Percentiles rank a stretch among this genome's conserved stretches.
phyloP scores from a whole-genome alignment of 2,888 invertebrate genomes.

The Conus canariensis region DNA sequence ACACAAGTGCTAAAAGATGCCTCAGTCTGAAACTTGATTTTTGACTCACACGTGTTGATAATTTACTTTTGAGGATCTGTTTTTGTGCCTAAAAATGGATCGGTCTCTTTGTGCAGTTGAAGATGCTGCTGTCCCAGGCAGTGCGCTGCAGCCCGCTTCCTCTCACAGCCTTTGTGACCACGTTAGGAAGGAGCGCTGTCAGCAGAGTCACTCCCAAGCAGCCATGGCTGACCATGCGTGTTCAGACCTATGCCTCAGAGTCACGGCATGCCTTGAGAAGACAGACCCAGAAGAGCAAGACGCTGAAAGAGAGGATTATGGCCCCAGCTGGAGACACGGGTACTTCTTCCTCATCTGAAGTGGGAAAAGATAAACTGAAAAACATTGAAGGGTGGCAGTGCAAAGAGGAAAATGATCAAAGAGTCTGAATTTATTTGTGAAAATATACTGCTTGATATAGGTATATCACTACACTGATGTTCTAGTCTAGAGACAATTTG shows the following conservation, averaged over 20 bases:
- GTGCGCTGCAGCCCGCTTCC: conserved; percentile 54
- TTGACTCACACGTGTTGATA: too few relatives aligned
- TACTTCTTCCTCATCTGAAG: conserved; percentile 44
- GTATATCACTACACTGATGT: too few relatives aligned
- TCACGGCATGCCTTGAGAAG: conserved; percentile 49
- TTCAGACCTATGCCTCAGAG: conserved; percentile 60
- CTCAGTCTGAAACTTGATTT: too few relatives aligned
- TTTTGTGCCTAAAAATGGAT: too few relatives aligned
- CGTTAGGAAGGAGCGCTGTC: conserved; percentile 48
- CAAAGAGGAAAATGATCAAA: too few relatives aligned
- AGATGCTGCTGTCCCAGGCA: conserved; percentile 44
- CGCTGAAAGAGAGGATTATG: conserved; percentile 86
- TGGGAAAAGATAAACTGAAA: not conserved
- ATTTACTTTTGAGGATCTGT: too few relatives aligned
- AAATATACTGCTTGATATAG: too few relatives aligned
- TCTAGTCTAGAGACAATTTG: too few relatives aligned
- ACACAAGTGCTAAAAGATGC: too few relatives aligned
- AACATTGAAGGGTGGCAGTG: not conserved
- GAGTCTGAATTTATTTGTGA: too few relatives aligned
- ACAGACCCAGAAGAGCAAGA: conserved; percentile 61
- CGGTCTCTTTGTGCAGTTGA: not conserved
- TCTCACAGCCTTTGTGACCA: conserved; percentile 58
- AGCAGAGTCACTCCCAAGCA: conserved; percentile 41
- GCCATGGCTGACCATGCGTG: conserved; percentile 50
- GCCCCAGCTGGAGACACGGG: conserved; percentile 84